Evolutionary conservation across 2,888 invertebrate genomes (phyloP).

Genomic region (Polyommatus iphigenia): DNA sequence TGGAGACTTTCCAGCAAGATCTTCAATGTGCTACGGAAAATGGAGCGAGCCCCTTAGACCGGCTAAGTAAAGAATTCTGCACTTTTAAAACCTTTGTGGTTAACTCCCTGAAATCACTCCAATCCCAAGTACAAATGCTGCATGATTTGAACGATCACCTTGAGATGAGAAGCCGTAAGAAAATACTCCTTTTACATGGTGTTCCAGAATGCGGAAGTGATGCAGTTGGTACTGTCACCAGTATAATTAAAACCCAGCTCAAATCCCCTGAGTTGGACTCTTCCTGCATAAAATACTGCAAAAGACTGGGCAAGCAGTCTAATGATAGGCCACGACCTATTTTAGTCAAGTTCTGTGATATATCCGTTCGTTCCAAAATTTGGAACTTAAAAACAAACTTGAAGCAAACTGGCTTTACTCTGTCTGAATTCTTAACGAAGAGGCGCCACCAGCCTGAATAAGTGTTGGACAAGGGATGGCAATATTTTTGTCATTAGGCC

Average conservation of each 20-base stretch:
- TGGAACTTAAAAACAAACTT: slow-evolving; percentile 34
- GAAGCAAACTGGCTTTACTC: slow-evolving; percentile 32
- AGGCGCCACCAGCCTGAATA: slow-evolving; percentile 32
- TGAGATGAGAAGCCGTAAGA: background rate
- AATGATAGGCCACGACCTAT: too few relatives aligned
- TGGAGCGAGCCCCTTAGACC: background rate
- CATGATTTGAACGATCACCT: background rate
- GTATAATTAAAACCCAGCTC: background rate
- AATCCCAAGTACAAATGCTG: background rate
- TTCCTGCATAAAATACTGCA: background rate
- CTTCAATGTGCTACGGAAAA: background rate
- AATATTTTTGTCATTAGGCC: slow-evolving; percentile 24
- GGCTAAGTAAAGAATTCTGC: background rate
- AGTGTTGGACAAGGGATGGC: slow-evolving; percentile 37
- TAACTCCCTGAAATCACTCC: background rate
- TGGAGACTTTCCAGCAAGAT: background rate
- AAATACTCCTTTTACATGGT: background rate
- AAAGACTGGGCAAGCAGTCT: background rate
- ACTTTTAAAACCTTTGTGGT: background rate
- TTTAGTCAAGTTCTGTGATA: too few relatives aligned
- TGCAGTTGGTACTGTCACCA: background rate
- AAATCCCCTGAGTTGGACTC: background rate
- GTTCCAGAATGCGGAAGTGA: background rate
- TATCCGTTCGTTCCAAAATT: slow-evolving; percentile 11
- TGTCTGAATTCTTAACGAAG: slow-evolving; percentile 36